Evolutionary conservation across 1,140 invertebrate genomes (phyloP), one percentile per base, ranked within the genome.

Genomic region (Anoplophora glabripennis): DNA sequence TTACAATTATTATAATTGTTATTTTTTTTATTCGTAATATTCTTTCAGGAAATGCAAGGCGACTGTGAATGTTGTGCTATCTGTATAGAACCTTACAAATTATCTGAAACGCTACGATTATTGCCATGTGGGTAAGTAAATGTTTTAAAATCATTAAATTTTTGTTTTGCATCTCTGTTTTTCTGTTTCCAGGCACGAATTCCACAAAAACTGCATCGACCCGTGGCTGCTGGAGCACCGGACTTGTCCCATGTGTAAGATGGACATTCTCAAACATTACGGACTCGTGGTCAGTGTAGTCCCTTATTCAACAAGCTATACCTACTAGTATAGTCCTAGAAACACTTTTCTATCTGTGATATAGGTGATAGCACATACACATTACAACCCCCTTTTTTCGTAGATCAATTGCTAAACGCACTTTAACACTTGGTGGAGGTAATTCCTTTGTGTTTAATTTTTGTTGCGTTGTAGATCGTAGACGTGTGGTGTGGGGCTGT

Each of bases 191-290:
- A 94, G 92, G 66, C 94, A 97, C 77, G 86, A 93, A 69, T 96
- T 95, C 77, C 94, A 96, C 78, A 94, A 94, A 79, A 85, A 81
- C 57, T 96, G 94, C 80, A 93, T 97, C 55, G 94, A 97, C 80
- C 92, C 93, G 3, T 97, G 94, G 94, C 80, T 97, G 21, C 77
- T 96, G 62, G 92, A 96, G 70, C 91, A 96, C 74, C 80, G 93
- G 59, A 94, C 92, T 15, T 96, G 93, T 78, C 93, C 94, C 11
- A 94, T 96, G 91, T 96, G 93, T 78, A 96, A 96, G 78, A 87
- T 94, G 84, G 92, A 96, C 75, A 95, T 97, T 70, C 81, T 96
- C 11, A 89, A 93, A 74, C 90, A 92, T 68, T 96, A 93, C 76
- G 93, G 93, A 42, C 89, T 92, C 76, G 84, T 88, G 80, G 88